Base-by-base conservation (phyloP, 2,797 vertebrate species). In the Morus bassanus region DNA sequence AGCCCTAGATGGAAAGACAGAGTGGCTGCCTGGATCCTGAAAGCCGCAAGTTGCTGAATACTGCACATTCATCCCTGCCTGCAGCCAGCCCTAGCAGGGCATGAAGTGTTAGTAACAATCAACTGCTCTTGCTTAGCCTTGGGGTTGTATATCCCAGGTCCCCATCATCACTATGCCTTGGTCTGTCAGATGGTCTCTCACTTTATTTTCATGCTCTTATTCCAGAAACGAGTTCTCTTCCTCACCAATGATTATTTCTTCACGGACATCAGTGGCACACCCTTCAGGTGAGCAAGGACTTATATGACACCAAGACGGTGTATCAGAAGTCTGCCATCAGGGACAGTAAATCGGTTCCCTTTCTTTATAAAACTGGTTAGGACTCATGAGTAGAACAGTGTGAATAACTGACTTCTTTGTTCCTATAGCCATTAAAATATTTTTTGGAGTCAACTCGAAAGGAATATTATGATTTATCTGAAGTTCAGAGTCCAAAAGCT, bases 161-260 rank as follows among this genome's bases (percentile, higher is more conserved):
- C 28, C 70, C 33, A 6, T 31, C 63, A 35, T 21, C 51, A 10
- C 31, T 18, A 1, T 11, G 7, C 27, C 64, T 54, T 56, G 68
- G 33, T 83, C 72, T 84, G 84, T 56, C 69, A 56, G 14, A 54
- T 11, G 9, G 41, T 56, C 67, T 91, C 80, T 83, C 78, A 76
- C 68, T 54, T n/a, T 31, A 61, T 87, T 50, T 21, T 91, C 70
- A 28, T 65, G 43, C 56, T 90, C 54, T 91, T 76, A 56, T 96
- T 94, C 51, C 98, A 99, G 99, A 99, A 97, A 83, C 98, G 99
- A 82, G 98, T 99, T 69, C 98, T 99, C 79, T 99, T 99, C 96
- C 98, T 99, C 94, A 99, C 98, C 97, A 99, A 99, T 64, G 98
- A 99, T 87, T 99, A 99, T 96, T 99, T 99, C 98, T 99, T 99